Base-by-base conservation (phyloP, 1,140 invertebrate species). In the Drosophila elegans region DNA sequence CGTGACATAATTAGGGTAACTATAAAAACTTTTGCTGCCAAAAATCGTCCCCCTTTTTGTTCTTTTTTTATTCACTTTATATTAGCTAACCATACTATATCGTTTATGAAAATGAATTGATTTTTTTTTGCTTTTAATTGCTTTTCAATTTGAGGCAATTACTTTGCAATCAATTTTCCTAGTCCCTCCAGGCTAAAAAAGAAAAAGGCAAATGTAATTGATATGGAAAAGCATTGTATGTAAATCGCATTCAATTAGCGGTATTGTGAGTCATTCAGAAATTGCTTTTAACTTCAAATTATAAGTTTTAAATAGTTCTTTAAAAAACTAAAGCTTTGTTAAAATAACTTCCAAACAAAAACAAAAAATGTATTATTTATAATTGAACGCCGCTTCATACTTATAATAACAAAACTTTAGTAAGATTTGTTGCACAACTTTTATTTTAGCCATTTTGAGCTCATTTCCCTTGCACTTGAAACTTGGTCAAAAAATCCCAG, bases 101-200 rank as follows among this genome's bases (percentile, higher is more conserved):
- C 38, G 42, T 42, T 34, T 62, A 39, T 53, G 11, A 36, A 21
- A 64, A 29, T 38, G 25, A 10, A 46, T 12, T 44, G 12, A 44
- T 56, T 77, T 4, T 69, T 5, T 51, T 53, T 60, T 16, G n/a
- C 3, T 0, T n/a, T 39, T 44, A 62, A 75, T 80, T 80, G 42
- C 16, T 25, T 36, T 68, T 42, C 42, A 59, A 79, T 59, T 75
- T 62, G 13, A 29, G 13, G 49, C 36, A 68, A 80, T 75, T 80
- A 80, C 59, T 69, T 56, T 12, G 41, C 39, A 41, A 42, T 29
- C 21, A 21, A 45, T 60, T 48, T 12, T 4, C 10, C 6, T 0
- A 46, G 7, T 0, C 2, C 5, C 21, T 25, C 6, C 3, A 6
- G 32, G 21, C 34, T 5, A 44, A 27, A 48, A 36, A 49, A 49